Evolutionary conservation across 2,797 vertebrate species (phyloP).

Genomic region (Halcyon smyrnensis): DNA sequence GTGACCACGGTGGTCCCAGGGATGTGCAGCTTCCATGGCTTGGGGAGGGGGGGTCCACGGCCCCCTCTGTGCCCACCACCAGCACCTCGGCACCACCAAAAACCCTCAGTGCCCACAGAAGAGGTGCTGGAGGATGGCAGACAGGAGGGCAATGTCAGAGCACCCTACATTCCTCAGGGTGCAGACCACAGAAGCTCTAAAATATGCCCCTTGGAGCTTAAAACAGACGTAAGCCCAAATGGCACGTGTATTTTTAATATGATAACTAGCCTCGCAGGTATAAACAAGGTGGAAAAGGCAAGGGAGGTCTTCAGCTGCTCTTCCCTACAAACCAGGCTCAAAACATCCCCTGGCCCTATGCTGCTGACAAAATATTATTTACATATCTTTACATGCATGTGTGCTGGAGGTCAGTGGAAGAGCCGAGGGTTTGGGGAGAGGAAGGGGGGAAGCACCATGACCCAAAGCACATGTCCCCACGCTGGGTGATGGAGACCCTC

Average conservation of each 20-base stretch:
- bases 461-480: background rate
- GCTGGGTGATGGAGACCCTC: rapidly evolving
- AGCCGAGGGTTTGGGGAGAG: background rate
- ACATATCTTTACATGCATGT: background rate
- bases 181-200: background rate
- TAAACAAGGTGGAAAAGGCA: background rate
- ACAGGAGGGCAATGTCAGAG: background rate
- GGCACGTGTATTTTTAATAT: background rate
- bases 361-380: background rate
- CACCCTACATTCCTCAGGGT: background rate
- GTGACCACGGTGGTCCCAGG: background rate
- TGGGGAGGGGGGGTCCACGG: background rate
- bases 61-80: rapidly evolving
- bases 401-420: background rate
- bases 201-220: background rate
- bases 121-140: background rate
- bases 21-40: background rate
- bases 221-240: background rate
- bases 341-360: rapidly evolving
- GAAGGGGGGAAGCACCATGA: background rate
- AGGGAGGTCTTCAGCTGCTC: background rate
- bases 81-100: background rate
- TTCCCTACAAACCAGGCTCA: background rate
- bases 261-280: background rate
- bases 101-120: background rate